Evolutionary conservation across 2,113 vertebrate genomes (phyloP).

Genomic region (Myiopsitta monachus): DNA sequence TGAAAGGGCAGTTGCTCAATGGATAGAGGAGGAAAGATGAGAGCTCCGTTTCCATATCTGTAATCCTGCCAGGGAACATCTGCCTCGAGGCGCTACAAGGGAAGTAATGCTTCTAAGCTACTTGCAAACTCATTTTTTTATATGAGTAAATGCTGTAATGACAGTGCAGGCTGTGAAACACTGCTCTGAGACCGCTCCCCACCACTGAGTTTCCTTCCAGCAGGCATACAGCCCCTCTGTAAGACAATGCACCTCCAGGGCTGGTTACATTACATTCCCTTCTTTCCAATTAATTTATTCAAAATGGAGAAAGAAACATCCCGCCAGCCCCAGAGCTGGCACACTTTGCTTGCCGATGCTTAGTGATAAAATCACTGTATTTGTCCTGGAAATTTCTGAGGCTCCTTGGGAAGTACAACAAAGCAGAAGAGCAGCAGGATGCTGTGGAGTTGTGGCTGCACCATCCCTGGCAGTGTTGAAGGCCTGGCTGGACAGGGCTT

Average conservation of each 20-base stretch:
- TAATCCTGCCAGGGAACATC: neutral
- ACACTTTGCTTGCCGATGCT: rapidly evolving
- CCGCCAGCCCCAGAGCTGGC: neutral
- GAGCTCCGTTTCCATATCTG: rapidly evolving
- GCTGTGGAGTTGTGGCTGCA: neutral
- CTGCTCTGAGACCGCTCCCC: neutral
- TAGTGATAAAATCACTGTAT: neutral
- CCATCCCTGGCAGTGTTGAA: neutral
- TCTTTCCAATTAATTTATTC: neutral
- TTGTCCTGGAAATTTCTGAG: neutral
- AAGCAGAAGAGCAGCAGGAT: neutral
- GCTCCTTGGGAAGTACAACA: neutral
- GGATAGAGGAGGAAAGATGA: neutral
- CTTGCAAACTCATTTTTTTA: neutral
- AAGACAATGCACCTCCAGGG: neutral
- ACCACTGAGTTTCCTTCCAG: neutral
- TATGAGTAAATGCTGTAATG: neutral
- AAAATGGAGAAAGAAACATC: neutral
- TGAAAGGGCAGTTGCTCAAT: neutral
- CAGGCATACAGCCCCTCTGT: neutral
- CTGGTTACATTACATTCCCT: rapidly evolving
- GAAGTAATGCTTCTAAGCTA: neutral
- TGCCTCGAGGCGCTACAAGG: neutral
- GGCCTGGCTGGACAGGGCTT: neutral
- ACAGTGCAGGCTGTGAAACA: neutral